Evolutionary conservation across 2,797 vertebrate genomes (phyloP), one percentile per base, ranked within the genome.

Genomic region (Adelosebastes latens): DNA sequence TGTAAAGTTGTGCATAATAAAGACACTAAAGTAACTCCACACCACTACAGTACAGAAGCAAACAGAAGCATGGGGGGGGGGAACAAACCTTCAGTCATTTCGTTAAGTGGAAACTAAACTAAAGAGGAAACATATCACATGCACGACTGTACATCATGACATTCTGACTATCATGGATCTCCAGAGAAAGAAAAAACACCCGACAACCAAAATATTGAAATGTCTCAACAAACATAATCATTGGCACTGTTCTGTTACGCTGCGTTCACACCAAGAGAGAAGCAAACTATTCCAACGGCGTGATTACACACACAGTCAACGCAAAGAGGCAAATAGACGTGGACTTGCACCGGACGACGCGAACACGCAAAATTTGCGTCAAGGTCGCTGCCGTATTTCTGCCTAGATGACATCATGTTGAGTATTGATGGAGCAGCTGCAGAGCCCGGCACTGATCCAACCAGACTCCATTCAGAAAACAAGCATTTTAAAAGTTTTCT

Each of bases 231-330:
- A 36, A 78, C 27, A 29, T 52, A 5, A 24, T 77, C 29, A 79
- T 71, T 82, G 82, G 82, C 85, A 88, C 85, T 27, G 61, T 49
- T 55, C 36, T 55, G 59, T 42, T 42, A 16, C 14, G 39, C 1
- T 42, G 39, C 5, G 14, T 14, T 42, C 13, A 42, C 39, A 16
- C 39, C 5, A 42, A 42, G 39, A 42, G 39, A 6, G 39, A 42
- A 42, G 39, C 13, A 6, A 6, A 42, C 39, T 42, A 16, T 42
- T 42, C 39, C 13, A 14, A 6, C 5, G 13, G 39, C 0, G 39
- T 0, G 14, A 42, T 39, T 42, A 42, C 39, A 42, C 1, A 42
- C 2, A 14, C 6, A 42, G 39, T 42, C 5, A 42, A 42, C 6
- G 39, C 39, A 42, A 42, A 42, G 39, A 42, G 39, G 13, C 5